Base-by-base conservation (phyloP, 2,888 invertebrate genomes). In the Trimorus sp. region DNA sequence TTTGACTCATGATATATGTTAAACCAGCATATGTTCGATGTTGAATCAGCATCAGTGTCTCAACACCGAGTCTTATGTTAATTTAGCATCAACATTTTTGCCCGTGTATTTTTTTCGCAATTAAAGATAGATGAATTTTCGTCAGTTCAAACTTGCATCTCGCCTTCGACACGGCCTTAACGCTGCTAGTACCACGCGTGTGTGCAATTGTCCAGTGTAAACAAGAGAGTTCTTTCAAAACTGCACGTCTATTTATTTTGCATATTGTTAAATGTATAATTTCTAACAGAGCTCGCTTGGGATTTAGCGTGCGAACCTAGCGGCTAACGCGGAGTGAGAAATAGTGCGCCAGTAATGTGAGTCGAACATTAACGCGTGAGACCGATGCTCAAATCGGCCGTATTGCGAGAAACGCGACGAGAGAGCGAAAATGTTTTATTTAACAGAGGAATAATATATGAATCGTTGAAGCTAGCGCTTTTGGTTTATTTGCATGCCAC, bases 361-460 rank as follows among this genome's bases (percentile, higher is more conserved):
- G 56, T 45, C 63, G 38, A 65, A 53, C 16, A 40, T 26, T 63
- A 16, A 51, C 40, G 38, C 38, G 49, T 58, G 40, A 42, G 59
- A 69, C 51, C 49, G 45, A 78, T 66, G 71, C 66, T 78, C 71
- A 73, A 66, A 51, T 58, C 14, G n/a, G 16, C 40, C 42, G 37
- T 69, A 56, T 45, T 54, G 62, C 40, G 51, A 48, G 48, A 53
- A 66, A 56, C 48, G 77, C 69, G 58, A 65, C 54, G 59, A 70
- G 60, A 76, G 76, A 37, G 58, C 42, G 42, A 71, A 59, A 56
- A 69, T 79, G 79, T 79, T 79, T 79, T 79, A 79, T 79, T 73
- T 79, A 73, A 79, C 79, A 78, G 65, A 74, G 49, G 68, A 79
- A 59, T 59, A 74, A 79, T 79, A 79, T 79, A 79, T 71, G 11